Conservation (phyloP, 2,797 vertebrate genomes). For the Microctenopoma steveboyesi region DNA sequence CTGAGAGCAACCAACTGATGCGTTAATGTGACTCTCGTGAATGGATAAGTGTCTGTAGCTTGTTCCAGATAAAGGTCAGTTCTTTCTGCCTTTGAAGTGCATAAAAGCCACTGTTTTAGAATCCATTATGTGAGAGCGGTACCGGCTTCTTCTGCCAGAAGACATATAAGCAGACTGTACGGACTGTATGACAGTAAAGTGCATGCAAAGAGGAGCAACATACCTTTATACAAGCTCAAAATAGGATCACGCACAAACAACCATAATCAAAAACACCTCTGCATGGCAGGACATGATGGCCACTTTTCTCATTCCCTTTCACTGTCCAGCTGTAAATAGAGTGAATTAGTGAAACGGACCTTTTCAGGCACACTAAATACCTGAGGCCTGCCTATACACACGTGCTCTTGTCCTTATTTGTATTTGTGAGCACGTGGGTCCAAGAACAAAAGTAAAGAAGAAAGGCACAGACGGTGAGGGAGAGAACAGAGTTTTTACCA, state of each 20-base stretch:
- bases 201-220: constrained; percentile 46
- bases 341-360: constrained; percentile 72
- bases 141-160: background rate
- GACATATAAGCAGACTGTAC: background rate
- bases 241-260: constrained; percentile 26
- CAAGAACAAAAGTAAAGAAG: constrained; percentile 23
- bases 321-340: constrained; percentile 70
- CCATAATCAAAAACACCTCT: constrained; percentile 34
- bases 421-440: constrained; percentile 18
- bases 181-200: background rate
- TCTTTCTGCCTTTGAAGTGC: background rate
- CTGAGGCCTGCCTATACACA: constrained; percentile 59
- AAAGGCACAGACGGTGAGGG: constrained; percentile 3
- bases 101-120: background rate
- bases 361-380: constrained; percentile 78
- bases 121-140: background rate
- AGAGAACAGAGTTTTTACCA: constrained; percentile 54
- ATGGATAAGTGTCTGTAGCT: background rate
- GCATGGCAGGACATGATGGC: constrained; percentile 46
- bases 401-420: constrained; percentile 24
- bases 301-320: constrained; percentile 68
- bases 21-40: background rate
- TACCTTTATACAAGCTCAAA: constrained; percentile 28
- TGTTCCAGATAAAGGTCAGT: background rate
- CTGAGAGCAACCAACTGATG: background rate